These are phyloP conservation scores for Condylura cristata DNA, from an alignment of 2,113 vertebrate genomes.

Conservation along the genomic window DNA sequence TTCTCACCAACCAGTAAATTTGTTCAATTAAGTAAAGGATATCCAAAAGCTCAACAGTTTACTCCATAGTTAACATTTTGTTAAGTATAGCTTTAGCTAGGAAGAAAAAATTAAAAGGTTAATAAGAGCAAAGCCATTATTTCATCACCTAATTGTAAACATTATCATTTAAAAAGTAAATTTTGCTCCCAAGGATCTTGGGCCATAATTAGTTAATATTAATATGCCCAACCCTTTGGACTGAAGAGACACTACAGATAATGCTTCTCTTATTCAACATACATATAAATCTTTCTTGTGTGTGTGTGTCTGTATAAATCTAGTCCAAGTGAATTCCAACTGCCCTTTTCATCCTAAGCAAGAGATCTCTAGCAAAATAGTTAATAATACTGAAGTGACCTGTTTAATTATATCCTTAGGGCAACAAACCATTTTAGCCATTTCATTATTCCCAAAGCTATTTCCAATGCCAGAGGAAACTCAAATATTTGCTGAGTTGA, in stretches of 20 bases:
- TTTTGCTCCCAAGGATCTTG: not conserved
- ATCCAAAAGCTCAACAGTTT: not conserved
- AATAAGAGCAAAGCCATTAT: not conserved
- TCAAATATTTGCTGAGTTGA: not conserved
- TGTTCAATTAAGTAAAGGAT: not conserved
- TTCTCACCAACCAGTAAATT: not conserved
- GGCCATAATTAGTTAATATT: not conserved
- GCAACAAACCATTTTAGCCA: not conserved
- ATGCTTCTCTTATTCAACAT: not conserved
- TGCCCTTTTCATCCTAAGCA: not conserved
- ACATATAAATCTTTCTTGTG: not conserved
- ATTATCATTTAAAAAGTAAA: not conserved
- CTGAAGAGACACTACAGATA: not conserved
- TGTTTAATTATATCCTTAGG: not conserved
- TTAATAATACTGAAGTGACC: not conserved
- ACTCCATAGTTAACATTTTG: constrained; percentile 42
- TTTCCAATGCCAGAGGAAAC: not conserved
- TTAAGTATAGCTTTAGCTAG: not conserved
- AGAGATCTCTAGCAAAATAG: not conserved
- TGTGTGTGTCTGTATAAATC: not conserved
- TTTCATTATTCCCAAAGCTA: not conserved
- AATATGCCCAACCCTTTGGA: not conserved
- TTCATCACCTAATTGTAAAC: not conserved
- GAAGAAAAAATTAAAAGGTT: constrained; percentile 10
- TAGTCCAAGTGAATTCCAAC: constrained; percentile 9